Percentiles rank a stretch among this genome's conserved stretches.
phyloP scores from a whole-genome alignment of 1,140 invertebrate species.

The Apis dorsata region DNA sequence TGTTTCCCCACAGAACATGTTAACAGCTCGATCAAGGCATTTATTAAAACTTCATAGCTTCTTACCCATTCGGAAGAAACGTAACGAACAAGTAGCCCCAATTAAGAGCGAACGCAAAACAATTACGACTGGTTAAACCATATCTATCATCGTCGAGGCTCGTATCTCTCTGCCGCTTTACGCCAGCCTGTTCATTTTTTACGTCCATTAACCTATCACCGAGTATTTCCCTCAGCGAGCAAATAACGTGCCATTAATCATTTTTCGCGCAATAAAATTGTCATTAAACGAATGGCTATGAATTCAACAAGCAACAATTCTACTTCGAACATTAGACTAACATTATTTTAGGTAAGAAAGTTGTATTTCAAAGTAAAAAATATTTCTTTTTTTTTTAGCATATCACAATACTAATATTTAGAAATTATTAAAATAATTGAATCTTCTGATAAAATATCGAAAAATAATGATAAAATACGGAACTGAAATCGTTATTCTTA shows the following conservation, averaged over 20 bases:
- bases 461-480: too few species aligned
- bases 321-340: not conserved
- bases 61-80: conserved; percentile 2
- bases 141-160: conserved; percentile 23
- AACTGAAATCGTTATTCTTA: too few species aligned
- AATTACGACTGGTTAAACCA: conserved; percentile 25
- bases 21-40: not conserved
- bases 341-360: not conserved
- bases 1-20: not conserved
- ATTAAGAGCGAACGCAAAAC: conserved; percentile 30
- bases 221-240: not conserved
- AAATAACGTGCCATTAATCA: not conserved
- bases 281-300: not conserved
- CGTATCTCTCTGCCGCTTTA: conserved; percentile 18
- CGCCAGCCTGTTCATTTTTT: not conserved
- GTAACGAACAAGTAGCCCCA: conserved; percentile 14
- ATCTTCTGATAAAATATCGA: too few species aligned
- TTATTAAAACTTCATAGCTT: conserved; percentile 17
- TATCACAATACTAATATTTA: too few species aligned
- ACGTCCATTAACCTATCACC: conserved; percentile 8
- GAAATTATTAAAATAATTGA: too few species aligned
- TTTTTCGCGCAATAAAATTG: not conserved
- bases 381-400: too few species aligned
- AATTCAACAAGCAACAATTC: not conserved
- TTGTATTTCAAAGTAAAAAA: not conserved